Percentiles rank a stretch among this genome's conserved stretches.
phyloP scores from a whole-genome alignment of 2,888 invertebrate species.

The Nasonovia ribisnigri region DNA sequence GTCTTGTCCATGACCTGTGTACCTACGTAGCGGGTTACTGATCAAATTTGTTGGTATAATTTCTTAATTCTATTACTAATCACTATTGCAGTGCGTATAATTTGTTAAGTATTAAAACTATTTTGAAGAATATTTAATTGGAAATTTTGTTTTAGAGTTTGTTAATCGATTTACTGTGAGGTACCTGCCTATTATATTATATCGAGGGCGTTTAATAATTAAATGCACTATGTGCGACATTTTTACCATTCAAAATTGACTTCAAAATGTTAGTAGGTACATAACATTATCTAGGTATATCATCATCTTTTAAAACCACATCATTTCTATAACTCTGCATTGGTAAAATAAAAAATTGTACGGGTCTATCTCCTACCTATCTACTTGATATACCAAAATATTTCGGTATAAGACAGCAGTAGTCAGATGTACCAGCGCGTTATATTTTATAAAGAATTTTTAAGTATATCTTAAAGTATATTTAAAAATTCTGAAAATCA shows the following conservation, averaged over 20 bases:
- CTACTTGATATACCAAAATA: not conserved
- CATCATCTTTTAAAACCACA: not conserved
- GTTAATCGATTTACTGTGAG: not conserved
- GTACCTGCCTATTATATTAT: not conserved
- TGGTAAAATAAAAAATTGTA: not conserved
- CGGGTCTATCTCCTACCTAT: not conserved
- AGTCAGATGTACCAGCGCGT: not conserved
- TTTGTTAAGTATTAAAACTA: not conserved
- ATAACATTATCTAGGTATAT: no score
- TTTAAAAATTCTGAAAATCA: not conserved
- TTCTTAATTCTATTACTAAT: not conserved
- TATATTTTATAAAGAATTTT: not conserved
- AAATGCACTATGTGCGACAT: not conserved
- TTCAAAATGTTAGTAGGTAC: no score
- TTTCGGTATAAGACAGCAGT: not conserved
- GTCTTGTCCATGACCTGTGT: not conserved
- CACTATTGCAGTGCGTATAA: no score
- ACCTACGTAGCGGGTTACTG: not conserved
- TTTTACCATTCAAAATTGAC: not conserved
- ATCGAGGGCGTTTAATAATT: not conserved
- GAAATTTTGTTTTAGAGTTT: not conserved
- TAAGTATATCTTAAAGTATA: not conserved
- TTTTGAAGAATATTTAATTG: not conserved
- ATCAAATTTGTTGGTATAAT: not conserved
- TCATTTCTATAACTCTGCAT: not conserved